These are phyloP conservation scores for Exaiptasia diaphana DNA, from an alignment of 64 coral and sea anemone genomes.

Conservation along the genomic window DNA sequence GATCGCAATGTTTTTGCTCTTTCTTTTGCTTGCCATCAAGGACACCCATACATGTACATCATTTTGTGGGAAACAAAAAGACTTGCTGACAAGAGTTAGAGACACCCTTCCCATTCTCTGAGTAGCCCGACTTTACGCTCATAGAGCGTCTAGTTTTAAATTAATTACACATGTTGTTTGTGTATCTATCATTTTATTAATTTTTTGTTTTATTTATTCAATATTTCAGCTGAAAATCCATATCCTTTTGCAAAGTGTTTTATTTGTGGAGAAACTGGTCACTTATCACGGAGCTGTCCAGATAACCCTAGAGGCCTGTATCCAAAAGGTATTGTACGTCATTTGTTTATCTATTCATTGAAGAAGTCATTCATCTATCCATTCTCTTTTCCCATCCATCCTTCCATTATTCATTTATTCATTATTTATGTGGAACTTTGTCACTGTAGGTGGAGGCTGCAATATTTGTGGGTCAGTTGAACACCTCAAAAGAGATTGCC, in stretches of 20 bases:
- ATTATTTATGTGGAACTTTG: neutral
- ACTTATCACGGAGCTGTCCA: slow-evolving; percentile 77
- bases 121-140: too few species aligned
- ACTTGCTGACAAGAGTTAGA: too few species aligned
- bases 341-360: neutral
- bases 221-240: neutral
- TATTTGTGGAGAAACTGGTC: slow-evolving; percentile 91
- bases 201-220: neutral
- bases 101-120: too few species aligned
- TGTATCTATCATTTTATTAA: neutral
- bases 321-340: slow-evolving; percentile 86
- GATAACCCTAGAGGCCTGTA: slow-evolving; percentile 98
- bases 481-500: slow-evolving; percentile 92
- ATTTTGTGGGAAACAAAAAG: too few species aligned
- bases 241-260: slow-evolving; percentile 99
- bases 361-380: neutral
- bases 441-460: slow-evolving; percentile 76
- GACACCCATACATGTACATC: too few species aligned
- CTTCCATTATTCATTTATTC: too few species aligned
- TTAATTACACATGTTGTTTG: neutral
- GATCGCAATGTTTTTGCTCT: too few species aligned
- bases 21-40: too few species aligned
- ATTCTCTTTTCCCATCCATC: too few species aligned
- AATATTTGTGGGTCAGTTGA: slow-evolving; percentile 89
- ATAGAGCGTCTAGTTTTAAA: too few species aligned